Conservation (phyloP, 2,888 invertebrate species). For the Parelbella ahira region DNA sequence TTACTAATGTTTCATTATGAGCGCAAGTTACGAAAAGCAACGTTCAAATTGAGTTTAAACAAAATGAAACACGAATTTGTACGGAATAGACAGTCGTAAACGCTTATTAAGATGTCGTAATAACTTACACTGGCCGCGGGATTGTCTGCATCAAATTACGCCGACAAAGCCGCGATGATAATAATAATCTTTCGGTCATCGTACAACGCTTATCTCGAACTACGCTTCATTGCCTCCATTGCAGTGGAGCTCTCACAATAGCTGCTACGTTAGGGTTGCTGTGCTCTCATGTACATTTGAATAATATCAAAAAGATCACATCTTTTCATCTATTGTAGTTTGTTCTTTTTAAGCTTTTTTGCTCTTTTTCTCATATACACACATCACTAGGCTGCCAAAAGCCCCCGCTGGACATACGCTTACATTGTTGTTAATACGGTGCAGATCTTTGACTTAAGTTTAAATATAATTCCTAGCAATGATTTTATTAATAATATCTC, state of each 20-base stretch:
- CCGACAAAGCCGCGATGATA: conserved; percentile 23
- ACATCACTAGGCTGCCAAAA: too few relatives aligned
- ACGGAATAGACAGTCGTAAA: conserved; percentile 9
- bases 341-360: too few relatives aligned
- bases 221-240: conserved; percentile 59
- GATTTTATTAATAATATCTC: too few relatives aligned
- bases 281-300: too few relatives aligned
- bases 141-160: conserved; percentile 19
- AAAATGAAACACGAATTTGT: conserved; percentile 4
- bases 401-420: too few relatives aligned
- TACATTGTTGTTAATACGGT: too few relatives aligned
- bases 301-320: too few relatives aligned
- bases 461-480: too few relatives aligned
- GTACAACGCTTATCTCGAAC: conserved; percentile 47
- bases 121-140: conserved; percentile 17
- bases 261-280: conserved; percentile 3
- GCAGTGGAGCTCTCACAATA: conserved; percentile 55
- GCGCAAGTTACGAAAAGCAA: not conserved
- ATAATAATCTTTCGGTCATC: conserved; percentile 23
- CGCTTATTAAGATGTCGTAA: conserved; percentile 24
- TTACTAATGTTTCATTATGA: too few relatives aligned
- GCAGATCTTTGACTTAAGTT: too few relatives aligned
- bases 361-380: too few relatives aligned
- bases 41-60: not conserved
- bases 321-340: too few relatives aligned